These are phyloP conservation scores for Zaprionus vittiger DNA, from an alignment of 1,140 invertebrate genomes.

Conservation along the genomic window DNA sequence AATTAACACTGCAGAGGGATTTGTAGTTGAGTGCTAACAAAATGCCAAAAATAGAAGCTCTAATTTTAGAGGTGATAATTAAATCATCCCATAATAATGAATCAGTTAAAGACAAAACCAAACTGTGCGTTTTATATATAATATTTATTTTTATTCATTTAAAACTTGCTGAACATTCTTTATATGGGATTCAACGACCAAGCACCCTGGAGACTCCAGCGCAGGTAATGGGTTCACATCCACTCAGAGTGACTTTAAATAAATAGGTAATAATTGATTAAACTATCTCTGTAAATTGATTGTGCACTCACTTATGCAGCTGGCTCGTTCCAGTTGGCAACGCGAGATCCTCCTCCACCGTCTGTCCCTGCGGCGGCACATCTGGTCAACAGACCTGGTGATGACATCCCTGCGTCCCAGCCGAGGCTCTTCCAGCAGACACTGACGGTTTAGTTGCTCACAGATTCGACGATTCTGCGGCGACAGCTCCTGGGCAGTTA, in stretches of 20 bases:
- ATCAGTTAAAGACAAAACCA: not conserved
- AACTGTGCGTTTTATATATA: not conserved
- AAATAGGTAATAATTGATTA: not conserved
- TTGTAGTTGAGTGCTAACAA: slow-evolving; percentile 13
- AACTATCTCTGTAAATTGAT: not conserved
- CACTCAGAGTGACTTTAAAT: slow-evolving; percentile 22
- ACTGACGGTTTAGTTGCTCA: slow-evolving; percentile 2
- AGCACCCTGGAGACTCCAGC: slow-evolving; percentile 21
- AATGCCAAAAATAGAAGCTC: slow-evolving; percentile 1
- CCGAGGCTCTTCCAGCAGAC: slow-evolving; percentile 13
- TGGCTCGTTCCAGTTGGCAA: slow-evolving; percentile 45
- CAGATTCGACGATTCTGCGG: slow-evolving; percentile 14
- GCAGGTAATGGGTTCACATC: slow-evolving; percentile 40
- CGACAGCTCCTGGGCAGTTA: slow-evolving; percentile 30
- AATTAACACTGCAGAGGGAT: not conserved
- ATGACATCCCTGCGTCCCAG: slow-evolving; percentile 42
- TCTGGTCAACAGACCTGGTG: slow-evolving; percentile 31
- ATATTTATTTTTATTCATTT: slow-evolving; percentile 6
- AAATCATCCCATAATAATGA: not conserved
- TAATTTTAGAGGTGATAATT: not conserved
- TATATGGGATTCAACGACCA: not conserved
- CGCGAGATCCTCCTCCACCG: slow-evolving; percentile 49
- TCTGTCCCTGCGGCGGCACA: not conserved
- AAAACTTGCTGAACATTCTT: not conserved
- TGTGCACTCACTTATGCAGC: slow-evolving; percentile 47